These are phyloP conservation scores for Phrynocephalus guinanensis DNA, from an alignment of 2,797 vertebrate species.

Conservation along the genomic window DNA sequence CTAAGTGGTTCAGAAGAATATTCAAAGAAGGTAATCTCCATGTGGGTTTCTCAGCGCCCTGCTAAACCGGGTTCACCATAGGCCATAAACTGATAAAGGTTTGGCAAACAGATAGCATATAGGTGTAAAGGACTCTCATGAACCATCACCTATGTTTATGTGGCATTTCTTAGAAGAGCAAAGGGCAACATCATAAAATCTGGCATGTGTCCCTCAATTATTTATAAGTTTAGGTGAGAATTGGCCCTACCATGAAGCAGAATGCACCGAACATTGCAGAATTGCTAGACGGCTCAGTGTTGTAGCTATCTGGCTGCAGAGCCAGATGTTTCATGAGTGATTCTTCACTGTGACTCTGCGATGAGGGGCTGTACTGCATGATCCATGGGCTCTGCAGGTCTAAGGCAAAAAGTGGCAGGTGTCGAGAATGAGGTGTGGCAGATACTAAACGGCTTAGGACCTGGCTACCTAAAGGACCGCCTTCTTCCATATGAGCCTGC, in stretches of 20 bases:
- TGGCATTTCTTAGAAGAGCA: not conserved
- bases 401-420: too few relatives aligned
- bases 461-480: too few relatives aligned
- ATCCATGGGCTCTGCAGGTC: too few relatives aligned
- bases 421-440: not conserved
- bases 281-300: too few relatives aligned
- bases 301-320: too few relatives aligned
- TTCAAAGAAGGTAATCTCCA: not conserved
- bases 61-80: not conserved
- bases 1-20: not conserved
- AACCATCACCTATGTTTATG: not conserved
- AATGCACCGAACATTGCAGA: not conserved
- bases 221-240: too few relatives aligned
- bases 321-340: too few relatives aligned
- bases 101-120: not conserved
- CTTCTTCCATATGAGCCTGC: too few relatives aligned
- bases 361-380: too few relatives aligned
- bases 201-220: not conserved
- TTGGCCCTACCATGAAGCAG: not conserved
- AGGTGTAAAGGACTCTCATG: not conserved
- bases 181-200: slow-evolving; percentile 12
- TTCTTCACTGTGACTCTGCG: too few relatives aligned
- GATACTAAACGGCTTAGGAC: not conserved
- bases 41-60: not conserved
- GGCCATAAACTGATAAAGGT: not conserved